Percentiles rank a stretch among this genome's conserved stretches.
phyloP scores from a whole-genome alignment of 2,113 vertebrate species.

The Meleagris gallopavo region DNA sequence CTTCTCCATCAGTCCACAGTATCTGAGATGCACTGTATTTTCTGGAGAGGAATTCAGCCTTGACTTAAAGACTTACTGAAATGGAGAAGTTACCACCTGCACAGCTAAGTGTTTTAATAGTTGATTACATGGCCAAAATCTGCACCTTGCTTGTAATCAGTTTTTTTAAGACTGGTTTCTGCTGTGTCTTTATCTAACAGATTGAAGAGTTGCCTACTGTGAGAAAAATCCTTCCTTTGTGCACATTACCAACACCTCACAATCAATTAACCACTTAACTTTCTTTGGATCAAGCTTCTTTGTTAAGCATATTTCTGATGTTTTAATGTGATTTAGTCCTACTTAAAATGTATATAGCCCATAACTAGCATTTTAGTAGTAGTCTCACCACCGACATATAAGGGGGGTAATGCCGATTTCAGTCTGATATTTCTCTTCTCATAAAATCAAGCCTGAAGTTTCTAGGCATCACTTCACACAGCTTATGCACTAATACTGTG shows the following conservation, averaged over 20 bases:
- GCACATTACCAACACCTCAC: fast-evolving
- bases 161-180: background rate
- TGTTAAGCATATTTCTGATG: background rate
- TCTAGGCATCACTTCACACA: background rate
- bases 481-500: background rate
- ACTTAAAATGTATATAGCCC: background rate
- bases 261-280: background rate
- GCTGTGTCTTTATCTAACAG: background rate
- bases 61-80: background rate
- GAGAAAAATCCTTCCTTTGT: background rate
- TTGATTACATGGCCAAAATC: background rate
- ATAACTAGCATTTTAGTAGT: background rate
- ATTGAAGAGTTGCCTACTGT: background rate
- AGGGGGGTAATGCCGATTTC: background rate
- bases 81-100: background rate
- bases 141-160: background rate
- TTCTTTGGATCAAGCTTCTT: background rate
- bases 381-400: background rate
- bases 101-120: background rate
- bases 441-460: background rate
- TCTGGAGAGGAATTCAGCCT: background rate
- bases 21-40: background rate
- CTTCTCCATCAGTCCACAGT: background rate
- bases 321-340: background rate
- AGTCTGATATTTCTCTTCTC: background rate